Percentiles rank a stretch among this genome's conserved stretches.
These are phyloP conservation scores for Parapsyche elsis DNA, from an alignment of 1,140 invertebrate species.

Conservation along the genomic window DNA sequence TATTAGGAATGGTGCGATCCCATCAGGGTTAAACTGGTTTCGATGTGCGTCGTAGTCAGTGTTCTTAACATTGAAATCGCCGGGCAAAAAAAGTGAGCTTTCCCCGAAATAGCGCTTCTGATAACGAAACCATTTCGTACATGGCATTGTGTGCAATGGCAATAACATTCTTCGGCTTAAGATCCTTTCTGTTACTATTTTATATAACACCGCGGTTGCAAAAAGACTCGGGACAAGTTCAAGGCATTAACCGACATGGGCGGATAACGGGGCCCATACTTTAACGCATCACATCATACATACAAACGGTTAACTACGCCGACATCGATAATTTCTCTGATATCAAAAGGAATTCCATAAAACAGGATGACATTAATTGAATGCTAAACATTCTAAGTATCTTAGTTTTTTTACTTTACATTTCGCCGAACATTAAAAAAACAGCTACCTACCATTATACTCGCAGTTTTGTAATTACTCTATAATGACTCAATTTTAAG, in stretches of 20 bases:
- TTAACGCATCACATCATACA: neutral
- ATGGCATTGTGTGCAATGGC: neutral
- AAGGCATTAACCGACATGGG: neutral
- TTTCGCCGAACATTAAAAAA: too few species aligned
- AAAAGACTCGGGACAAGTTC: neutral
- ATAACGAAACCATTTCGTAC: slow-evolving; percentile 9
- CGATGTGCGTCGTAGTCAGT: neutral
- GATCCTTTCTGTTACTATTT: too few species aligned
- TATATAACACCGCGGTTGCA: neutral
- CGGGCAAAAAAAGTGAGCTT: neutral
- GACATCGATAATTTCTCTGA: too few species aligned
- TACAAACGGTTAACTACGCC: too few species aligned
- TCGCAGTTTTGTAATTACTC: too few species aligned
- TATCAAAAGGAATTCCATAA: too few species aligned
- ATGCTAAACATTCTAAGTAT: too few species aligned
- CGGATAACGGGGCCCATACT: neutral
- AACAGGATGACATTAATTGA: too few species aligned
- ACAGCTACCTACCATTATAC: too few species aligned
- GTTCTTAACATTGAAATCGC: neutral
- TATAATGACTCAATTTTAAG: neutral
- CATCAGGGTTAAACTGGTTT: neutral
- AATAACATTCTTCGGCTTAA: neutral
- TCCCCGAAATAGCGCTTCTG: neutral
- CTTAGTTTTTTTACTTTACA: too few species aligned
- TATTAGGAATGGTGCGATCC: too few species aligned